phyloP scores from a whole-genome alignment of 1,140 invertebrate species.

The Fopius arisanus region DNA sequence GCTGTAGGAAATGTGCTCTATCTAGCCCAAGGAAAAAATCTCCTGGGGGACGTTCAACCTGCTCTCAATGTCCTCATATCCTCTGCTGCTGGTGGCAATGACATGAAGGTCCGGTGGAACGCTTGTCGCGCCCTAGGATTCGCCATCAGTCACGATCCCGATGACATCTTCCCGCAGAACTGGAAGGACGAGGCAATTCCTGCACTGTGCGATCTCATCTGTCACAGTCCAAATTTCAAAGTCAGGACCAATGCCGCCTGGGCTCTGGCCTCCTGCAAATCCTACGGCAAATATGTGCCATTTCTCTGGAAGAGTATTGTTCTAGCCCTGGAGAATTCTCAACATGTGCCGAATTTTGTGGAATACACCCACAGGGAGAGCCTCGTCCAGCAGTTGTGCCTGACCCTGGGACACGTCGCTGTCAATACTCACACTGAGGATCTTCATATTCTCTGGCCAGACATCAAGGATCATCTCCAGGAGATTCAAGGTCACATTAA shows the following conservation, averaged over 20 bases:
- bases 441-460: conserved; percentile 52
- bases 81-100: conserved; percentile 72
- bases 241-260: conserved; percentile 83
- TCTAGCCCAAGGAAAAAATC: conserved; percentile 67
- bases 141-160: conserved; percentile 53
- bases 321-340: conserved; percentile 75
- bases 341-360: conserved; percentile 77
- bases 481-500: conserved; percentile 54
- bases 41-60: conserved; percentile 60
- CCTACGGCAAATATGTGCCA: conserved; percentile 70
- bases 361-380: conserved; percentile 84
- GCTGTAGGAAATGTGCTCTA: conserved; percentile 81
- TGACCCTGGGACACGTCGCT: conserved; percentile 57
- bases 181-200: conserved; percentile 65
- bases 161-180: conserved; percentile 49
- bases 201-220: conserved; percentile 64
- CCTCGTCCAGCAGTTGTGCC: conserved; percentile 70
- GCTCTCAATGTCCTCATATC: conserved; percentile 71
- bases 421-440: conserved; percentile 49
- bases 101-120: conserved; percentile 91
- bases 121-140: conserved; percentile 87
- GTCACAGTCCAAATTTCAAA: conserved; percentile 72
- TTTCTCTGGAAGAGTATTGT: conserved; percentile 75
- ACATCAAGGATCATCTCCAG: conserved; percentile 55
- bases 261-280: conserved; percentile 72